Conservation (phyloP, 2,113 vertebrate genomes). For the Limanda limanda region DNA sequence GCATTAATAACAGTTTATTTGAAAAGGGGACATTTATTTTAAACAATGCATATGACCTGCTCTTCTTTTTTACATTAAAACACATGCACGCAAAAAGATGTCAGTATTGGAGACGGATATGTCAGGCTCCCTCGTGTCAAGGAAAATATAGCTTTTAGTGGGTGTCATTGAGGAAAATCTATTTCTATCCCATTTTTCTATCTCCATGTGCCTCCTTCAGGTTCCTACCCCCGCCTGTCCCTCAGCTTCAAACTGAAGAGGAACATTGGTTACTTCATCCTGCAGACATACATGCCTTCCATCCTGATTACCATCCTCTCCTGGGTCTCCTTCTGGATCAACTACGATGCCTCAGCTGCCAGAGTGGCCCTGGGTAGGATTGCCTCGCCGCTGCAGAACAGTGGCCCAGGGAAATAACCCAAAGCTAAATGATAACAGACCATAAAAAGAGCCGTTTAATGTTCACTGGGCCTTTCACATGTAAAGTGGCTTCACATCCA, state of each 20-base stretch:
- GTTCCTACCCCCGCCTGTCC: conserved; percentile 97
- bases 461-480: conserved; percentile 23
- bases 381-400: conserved; percentile 43
- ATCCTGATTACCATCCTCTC: conserved; percentile 99
- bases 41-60: not conserved
- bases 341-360: conserved; percentile 98
- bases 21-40: not conserved
- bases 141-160: conserved; percentile 46
- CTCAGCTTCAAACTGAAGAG: conserved; percentile 99
- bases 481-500: conserved; percentile 10
- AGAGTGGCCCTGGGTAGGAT: conserved; percentile 97
- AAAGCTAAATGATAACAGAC: conserved; percentile 59
- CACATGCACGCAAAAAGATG: not conserved
- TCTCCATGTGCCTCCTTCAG: conserved; percentile 75
- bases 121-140: conserved; percentile 16
- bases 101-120: not conserved
- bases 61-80: not conserved
- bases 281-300: conserved; percentile 99
- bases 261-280: conserved; percentile 99
- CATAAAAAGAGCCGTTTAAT: conserved; percentile 53
- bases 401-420: conserved; percentile 61
- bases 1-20: not conserved
- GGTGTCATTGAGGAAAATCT: conserved; percentile 53
- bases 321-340: conserved; percentile 99
- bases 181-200: conserved; percentile 53